Evolutionary conservation across 2,888 invertebrate genomes (phyloP), one percentile per base, ranked within the genome.

Genomic region (Zonitis immaculata): DNA sequence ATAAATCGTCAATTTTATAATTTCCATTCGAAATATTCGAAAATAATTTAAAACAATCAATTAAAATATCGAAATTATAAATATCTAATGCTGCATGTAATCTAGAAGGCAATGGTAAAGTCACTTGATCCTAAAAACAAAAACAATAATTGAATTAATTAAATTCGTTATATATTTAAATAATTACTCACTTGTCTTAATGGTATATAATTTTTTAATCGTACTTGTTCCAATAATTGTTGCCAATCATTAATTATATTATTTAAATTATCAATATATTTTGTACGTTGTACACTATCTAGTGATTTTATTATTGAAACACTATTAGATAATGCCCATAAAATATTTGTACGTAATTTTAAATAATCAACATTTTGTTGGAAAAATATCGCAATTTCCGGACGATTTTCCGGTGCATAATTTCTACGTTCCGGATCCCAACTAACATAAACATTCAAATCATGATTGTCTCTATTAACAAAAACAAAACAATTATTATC

Each of bases 401-500:
- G 14, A 75, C 77, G 27, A 71, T 72, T 43, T 66, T 70, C 66
- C 66, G 77, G 14, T 69, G 66, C 6, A 64, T 68, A 3, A 66
- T 69, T 59, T 73, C 79, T 51, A 63, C 74, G 50, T 67, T 76
- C 79, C 0, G 86, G 85, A 64, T 89, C 87, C 84, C 85, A 89
- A 62, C 81, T 82, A 8, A 84, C 78, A 66, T 87, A 83, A 6
- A 88, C 86, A 55, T 80, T 79, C 22, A 90, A 77, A 73, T 93
- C 91, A 39, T 91, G 82, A 76, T 92, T 92, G 76, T 92, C 91
- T 44, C 82, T 82, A 42, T 3, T n/a, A n/a, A n/a, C n/a, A n/a
- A n/a, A n/a, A n/a, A n/a, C n/a, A n/a, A n/a, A n/a, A 30, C 11
- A 28, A 27, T 11, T 22, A 11, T 44, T 18, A 25, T 43, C 16